Conservation (phyloP, 2,113 vertebrate genomes). For the Phylloscopus trochilus region DNA sequence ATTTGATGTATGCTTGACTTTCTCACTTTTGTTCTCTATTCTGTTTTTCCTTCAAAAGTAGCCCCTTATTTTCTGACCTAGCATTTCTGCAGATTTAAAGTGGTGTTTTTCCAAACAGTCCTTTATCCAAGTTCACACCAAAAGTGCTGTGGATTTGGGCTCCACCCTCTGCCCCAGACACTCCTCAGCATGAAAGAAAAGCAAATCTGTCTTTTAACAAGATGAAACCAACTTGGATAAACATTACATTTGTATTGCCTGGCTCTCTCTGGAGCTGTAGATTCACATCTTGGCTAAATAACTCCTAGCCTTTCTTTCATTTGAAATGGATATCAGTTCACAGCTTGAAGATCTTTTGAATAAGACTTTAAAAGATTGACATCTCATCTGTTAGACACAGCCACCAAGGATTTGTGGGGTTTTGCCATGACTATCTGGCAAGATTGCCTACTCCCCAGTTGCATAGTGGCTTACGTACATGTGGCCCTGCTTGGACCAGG, state of each 20-base stretch:
- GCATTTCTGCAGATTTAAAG: slow-evolving; percentile 3
- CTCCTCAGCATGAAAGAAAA: slow-evolving; percentile 45
- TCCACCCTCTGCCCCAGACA: slow-evolving; percentile 22
- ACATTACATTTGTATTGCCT: background rate
- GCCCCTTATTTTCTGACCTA: background rate
- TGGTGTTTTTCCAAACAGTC: background rate
- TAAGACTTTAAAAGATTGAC: background rate
- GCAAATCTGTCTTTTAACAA: background rate
- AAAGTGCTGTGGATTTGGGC: background rate
- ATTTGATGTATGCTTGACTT: background rate
- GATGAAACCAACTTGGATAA: background rate
- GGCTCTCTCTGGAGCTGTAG: background rate
- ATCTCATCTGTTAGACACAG: background rate
- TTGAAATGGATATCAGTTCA: background rate
- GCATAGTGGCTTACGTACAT: background rate
- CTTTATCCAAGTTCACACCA: slow-evolving; percentile 9
- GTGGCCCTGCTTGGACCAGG: background rate
- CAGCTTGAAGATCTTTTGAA: background rate
- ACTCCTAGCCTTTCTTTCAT: background rate
- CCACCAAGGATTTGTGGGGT: background rate
- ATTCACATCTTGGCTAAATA: background rate
- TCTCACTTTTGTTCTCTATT: slow-evolving; percentile 30
- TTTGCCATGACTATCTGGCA: background rate
- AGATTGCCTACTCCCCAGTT: background rate
- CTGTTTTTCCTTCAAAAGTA: background rate